Base-by-base conservation (phyloP, 2,797 vertebrate genomes). In the Muscicapa striata region DNA sequence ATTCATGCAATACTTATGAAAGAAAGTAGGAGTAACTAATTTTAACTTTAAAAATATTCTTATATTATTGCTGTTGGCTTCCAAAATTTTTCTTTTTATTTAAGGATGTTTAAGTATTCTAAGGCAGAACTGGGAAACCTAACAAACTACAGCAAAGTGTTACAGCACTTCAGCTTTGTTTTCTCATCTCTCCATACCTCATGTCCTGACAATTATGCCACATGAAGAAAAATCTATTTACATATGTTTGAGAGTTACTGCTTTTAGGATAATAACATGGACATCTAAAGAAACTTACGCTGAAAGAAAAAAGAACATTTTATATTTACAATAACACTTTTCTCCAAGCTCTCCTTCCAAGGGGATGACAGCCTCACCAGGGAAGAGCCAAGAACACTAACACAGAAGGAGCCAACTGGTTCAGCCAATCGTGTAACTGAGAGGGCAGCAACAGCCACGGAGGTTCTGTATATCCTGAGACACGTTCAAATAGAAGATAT, bases 341-440 rank as follows among this genome's bases (percentile, higher is more conserved):
- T 75, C 54, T 19, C 15, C 1, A 10, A 61, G 46, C 62, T 93
- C 90, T 89, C 63, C 89, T 93, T 96, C 75, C 83, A 90, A 61
- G 43, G 70, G 15, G 23, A 78, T 36, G 45, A 40, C 52, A 89
- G 66, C 41, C 72, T 9, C 49, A 40, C 57, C 62, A 70, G 2
- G 43, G 58, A 80, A 69, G 55, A 87, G 67, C 43, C 66, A 66
- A 66, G 58, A 66, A 48, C 29, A 14, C 3, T 3, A 59, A 29
- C 32, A 58, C 45, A 43, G 23, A 10, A 75, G 74, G 2, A 91
- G 69, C 17, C 70, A 74, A 34, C 5, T 0, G 40, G 34, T 9
- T 61, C 38, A 85, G 57, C 26, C 91, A 80, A 40, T 57, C 8
- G 4, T 1, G 1, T 10, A 41, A 48, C 0, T 22, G n/a, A 66